Percentiles rank a stretch among this genome's conserved stretches.
Conservation (phyloP, 2,113 vertebrate genomes). For the Scopus umbretta region DNA sequence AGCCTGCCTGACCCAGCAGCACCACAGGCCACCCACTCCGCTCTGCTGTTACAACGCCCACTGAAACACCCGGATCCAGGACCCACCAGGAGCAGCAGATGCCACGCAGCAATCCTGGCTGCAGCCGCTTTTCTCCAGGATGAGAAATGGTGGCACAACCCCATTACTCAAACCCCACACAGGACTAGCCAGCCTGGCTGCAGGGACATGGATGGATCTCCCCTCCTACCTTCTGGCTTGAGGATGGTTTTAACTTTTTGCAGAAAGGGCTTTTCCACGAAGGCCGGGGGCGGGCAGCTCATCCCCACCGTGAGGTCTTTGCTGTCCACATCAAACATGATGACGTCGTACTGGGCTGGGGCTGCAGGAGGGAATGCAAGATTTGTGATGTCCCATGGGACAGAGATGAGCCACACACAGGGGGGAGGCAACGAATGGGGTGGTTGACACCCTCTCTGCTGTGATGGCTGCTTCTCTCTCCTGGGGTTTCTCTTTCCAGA, state of each 20-base stretch:
- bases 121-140: fast-evolving
- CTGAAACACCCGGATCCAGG: not conserved
- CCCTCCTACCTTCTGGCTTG: slow-evolving; percentile 77
- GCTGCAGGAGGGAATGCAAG: slow-evolving; percentile 57
- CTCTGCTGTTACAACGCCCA: not conserved
- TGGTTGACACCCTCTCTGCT: not conserved
- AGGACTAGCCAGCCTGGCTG: not conserved
- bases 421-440: not conserved
- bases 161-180: not conserved
- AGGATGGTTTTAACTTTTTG: slow-evolving; percentile 83
- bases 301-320: slow-evolving; percentile 90
- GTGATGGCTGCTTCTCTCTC: not conserved
- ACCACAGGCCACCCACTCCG: not conserved
- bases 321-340: slow-evolving; percentile 97
- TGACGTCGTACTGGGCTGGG: slow-evolving; percentile 71
- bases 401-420: fast-evolving
- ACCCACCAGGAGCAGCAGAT: not conserved
- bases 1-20: not conserved
- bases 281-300: slow-evolving; percentile 91
- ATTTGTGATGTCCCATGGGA: not conserved
- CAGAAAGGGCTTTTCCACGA: slow-evolving; percentile 84
- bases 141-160: not conserved
- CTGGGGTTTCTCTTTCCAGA: not conserved
- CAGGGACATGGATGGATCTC: fast-evolving
- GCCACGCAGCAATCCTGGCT: not conserved